phyloP scores from a whole-genome alignment of 2,797 vertebrate species.

The Propithecus deckenii region DNA sequence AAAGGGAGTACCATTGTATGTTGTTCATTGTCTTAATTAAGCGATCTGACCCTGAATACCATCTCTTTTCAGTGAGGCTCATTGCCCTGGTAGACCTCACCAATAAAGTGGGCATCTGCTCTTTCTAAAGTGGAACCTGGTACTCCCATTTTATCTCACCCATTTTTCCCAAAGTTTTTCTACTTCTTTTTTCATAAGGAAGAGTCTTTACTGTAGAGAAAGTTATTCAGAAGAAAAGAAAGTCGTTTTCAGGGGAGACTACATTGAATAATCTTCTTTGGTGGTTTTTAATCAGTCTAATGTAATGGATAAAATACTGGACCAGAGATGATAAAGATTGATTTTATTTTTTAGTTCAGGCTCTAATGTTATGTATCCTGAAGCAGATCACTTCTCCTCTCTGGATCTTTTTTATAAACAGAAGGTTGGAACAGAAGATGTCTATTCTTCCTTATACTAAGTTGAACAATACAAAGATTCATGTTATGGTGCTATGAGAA shows the following conservation, averaged over 20 bases:
- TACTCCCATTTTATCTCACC: background rate
- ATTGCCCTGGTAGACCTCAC: background rate
- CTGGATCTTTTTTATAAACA: background rate
- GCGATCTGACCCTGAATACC: background rate
- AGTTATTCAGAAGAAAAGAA: conserved; percentile 1
- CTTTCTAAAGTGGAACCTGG: background rate
- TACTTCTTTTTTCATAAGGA: background rate
- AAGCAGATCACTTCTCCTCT: background rate
- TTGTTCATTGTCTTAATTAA: background rate
- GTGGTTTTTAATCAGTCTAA: background rate
- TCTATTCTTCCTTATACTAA: background rate
- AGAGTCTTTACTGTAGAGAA: background rate
- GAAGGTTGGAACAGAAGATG: background rate
- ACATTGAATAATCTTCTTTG: background rate
- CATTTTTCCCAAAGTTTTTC: background rate
- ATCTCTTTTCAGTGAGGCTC: background rate
- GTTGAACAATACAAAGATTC: background rate
- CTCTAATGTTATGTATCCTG: background rate
- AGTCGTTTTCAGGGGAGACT: background rate
- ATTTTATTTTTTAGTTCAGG: background rate
- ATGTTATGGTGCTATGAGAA: background rate
- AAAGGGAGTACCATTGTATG: background rate
- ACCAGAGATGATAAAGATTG: background rate
- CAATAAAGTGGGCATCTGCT: background rate
- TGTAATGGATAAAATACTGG: background rate